phyloP scores from a whole-genome alignment of 2,888 invertebrate genomes.

The Phaonia tiefii region DNA sequence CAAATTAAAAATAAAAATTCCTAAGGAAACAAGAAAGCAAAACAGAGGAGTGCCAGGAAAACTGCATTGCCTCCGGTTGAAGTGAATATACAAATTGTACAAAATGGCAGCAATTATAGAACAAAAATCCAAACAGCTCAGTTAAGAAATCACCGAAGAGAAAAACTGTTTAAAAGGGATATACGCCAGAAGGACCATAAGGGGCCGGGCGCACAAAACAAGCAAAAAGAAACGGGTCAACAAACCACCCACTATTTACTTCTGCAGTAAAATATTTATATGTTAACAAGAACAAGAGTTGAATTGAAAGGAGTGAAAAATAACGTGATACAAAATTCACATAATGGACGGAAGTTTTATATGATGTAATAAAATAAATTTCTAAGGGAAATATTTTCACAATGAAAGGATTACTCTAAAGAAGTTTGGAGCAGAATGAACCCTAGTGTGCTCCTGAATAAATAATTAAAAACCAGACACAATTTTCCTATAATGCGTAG shows the following conservation, averaged over 20 bases:
- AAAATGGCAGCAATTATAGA: constrained; percentile 20
- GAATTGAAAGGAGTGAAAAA: constrained; percentile 28
- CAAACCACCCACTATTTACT: constrained; percentile 59
- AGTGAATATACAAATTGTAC: background rate
- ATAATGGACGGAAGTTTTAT: too few species aligned
- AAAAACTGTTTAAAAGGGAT: background rate
- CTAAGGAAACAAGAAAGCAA: too few species aligned
- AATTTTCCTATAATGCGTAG: too few species aligned
- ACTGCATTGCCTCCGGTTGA: constrained; percentile 18
- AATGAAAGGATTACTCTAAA: background rate
- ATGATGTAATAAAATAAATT: background rate
- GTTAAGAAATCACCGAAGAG: background rate
- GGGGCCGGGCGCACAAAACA: background rate
- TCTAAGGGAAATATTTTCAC: background rate
- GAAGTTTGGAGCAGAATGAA: too few species aligned
- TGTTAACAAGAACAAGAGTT: constrained; percentile 10
- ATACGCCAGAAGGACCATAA: background rate
- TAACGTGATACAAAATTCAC: background rate
- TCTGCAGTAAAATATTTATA: background rate
- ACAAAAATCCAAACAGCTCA: constrained; percentile 5
- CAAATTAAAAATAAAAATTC: constrained; percentile 9
- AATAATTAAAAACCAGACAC: too few species aligned
- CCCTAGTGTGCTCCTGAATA: too few species aligned
- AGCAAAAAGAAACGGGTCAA: constrained; percentile 46
- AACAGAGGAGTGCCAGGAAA: background rate